phyloP scores from a whole-genome alignment of 2,797 vertebrate species.

The Falco berigora region DNA sequence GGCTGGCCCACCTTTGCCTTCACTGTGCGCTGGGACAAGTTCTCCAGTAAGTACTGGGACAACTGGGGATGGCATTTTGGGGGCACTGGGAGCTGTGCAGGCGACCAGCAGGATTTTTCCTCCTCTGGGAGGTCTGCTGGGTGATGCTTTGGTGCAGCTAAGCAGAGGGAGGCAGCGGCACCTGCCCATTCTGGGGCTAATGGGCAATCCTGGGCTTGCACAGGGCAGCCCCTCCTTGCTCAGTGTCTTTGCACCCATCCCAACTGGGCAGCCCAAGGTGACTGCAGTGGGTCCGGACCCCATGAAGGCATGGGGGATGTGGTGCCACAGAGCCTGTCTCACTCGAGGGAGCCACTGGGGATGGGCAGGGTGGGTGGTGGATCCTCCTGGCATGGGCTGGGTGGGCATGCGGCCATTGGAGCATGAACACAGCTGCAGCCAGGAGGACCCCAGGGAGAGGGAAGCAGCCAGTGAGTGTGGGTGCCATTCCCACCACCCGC shows the following conservation, averaged over 20 bases:
- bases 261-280: accelerated
- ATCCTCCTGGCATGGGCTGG: accelerated
- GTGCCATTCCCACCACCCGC: accelerated
- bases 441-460: background rate
- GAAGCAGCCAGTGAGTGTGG: accelerated
- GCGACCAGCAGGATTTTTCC: background rate
- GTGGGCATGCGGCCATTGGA: accelerated
- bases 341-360: accelerated
- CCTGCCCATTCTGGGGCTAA: background rate
- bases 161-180: background rate
- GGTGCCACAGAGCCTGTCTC: background rate
- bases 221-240: background rate
- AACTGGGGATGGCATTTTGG: accelerated
- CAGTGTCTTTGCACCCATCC: too few relatives aligned
- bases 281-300: accelerated
- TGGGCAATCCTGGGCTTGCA: accelerated
- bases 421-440: accelerated
- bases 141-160: background rate
- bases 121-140: background rate
- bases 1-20: conserved; percentile 16
- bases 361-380: too few relatives aligned
- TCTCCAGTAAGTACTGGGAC: conserved; percentile 37
- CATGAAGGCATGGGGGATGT: accelerated
- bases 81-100: accelerated
- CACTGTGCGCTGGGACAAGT: conserved; percentile 4